phyloP scores from a whole-genome alignment of 2,113 vertebrate species.

The Ciconia maguari region DNA sequence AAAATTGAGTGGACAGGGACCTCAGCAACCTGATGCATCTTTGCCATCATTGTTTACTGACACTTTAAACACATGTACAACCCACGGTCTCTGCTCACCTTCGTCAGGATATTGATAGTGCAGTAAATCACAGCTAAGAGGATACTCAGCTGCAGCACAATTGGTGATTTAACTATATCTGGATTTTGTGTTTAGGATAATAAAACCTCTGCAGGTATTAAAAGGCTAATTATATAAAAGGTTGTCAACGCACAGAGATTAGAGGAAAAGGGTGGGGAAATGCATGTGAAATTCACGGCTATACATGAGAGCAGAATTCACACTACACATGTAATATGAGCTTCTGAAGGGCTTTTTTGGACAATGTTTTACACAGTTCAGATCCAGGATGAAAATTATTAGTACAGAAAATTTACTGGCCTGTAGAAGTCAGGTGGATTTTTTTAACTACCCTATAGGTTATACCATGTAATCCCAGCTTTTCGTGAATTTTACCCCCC shows the following conservation, averaged over 20 bases:
- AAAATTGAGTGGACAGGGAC: not conserved
- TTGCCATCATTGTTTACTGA: not conserved
- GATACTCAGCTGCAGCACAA: not conserved
- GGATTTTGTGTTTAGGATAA: not conserved
- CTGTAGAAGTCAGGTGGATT: not conserved
- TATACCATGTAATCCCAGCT: not conserved
- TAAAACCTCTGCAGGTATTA: not conserved
- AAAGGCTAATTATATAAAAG: not conserved
- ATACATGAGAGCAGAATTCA: not conserved
- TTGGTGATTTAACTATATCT: not conserved
- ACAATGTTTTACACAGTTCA: not conserved
- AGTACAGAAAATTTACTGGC: no score
- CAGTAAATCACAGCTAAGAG: not conserved
- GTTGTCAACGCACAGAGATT: not conserved
- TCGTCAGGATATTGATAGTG: not conserved
- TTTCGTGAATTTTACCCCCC: not conserved
- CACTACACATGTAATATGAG: not conserved
- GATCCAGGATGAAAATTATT: not conserved
- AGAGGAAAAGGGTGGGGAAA: not conserved
- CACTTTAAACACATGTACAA: not conserved
- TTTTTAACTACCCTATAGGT: no score
- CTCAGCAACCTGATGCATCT: not conserved
- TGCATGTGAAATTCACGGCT: not conserved
- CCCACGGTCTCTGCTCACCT: not conserved
- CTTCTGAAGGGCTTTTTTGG: no score